Base-by-base conservation (phyloP, 2,888 invertebrate species). In the Lasioglossum marginatum region DNA sequence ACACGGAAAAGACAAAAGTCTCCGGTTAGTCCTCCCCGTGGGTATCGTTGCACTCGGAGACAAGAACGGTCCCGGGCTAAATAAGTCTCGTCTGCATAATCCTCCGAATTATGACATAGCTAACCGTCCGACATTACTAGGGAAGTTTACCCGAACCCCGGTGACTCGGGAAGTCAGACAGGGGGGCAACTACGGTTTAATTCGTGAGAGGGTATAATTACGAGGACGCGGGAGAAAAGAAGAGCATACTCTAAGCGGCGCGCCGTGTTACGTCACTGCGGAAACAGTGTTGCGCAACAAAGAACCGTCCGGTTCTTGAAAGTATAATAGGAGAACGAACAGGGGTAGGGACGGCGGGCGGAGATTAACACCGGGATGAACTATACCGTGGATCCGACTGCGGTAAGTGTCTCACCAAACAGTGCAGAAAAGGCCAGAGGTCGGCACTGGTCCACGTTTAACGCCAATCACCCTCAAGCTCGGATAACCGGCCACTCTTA, bases 381-480 rank as follows among this genome's bases (percentile, higher is more conserved):
- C 31, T 37, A 23, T 12, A 16, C 48, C 57, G 71, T 16, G 79
- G 66, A 43, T 74, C 23, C 12, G 57, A 10, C 60, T 31, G 10
- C 19, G 45, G 73, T 82, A 85, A 88, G 84, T 88, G 83, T 89
- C 93, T 92, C 91, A 94, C 94, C 94, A 94, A 91, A 94, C 90
- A 86, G 94, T 94, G 92, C 94, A 94, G 93, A 93, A 94, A 88
- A 94, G 92, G 60, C 90, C 86, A 80, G 92, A 92, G 88, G 93
- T 90, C 89, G 92, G 91, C 68, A 93, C 89, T 82, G 92, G 91
- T 91, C 92, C 94, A 87, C 93, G 93, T 91, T 94, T 94, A 92
- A 94, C 94, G 92, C 93, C 94, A 92, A 94, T 94, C 93, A 94
- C 94, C 89, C 94, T 92, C 88, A 94, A 92, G 90, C 94, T 93